Conservation (phyloP, 2,113 vertebrate genomes). For the Ammodytes marinus region DNA sequence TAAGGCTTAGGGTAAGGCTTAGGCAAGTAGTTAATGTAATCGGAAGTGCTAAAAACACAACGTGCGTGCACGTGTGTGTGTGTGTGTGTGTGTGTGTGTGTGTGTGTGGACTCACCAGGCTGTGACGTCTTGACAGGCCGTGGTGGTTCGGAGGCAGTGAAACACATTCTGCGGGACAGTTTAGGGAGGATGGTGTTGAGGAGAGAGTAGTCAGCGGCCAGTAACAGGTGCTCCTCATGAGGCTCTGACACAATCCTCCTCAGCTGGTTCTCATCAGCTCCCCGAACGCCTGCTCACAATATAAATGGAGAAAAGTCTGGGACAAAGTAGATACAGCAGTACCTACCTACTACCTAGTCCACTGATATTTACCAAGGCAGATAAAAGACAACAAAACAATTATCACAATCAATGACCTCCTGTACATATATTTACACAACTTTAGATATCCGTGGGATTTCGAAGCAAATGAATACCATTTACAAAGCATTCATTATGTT, state of each 20-base stretch:
- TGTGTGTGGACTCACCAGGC: conserved; percentile 64
- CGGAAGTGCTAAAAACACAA: too few species aligned
- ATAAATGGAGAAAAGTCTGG: neutral
- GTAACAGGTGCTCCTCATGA: conserved; percentile 85
- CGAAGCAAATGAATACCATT: neutral
- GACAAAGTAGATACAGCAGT: neutral
- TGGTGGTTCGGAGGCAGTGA: conserved; percentile 89
- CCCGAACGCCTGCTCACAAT: conserved; percentile 82
- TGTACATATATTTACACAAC: neutral
- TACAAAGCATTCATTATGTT: neutral
- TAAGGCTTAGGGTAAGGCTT: too few species aligned
- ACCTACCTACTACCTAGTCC: neutral
- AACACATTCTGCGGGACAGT: conserved; percentile 88
- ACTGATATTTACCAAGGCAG: neutral
- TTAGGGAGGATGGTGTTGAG: conserved; percentile 83
- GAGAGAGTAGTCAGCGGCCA: conserved; percentile 79
- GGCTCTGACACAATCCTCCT: conserved; percentile 86
- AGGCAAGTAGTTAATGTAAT: too few species aligned
- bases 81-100: neutral
- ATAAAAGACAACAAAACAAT: neutral
- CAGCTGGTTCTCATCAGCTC: conserved; percentile 84
- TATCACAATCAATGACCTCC: neutral
- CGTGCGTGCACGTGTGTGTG: too few species aligned
- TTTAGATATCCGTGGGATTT: neutral
- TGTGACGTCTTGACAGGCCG: conserved; percentile 74